Conservation (phyloP, 2,888 invertebrate species). For the Leptinotarsa tumamoca region DNA sequence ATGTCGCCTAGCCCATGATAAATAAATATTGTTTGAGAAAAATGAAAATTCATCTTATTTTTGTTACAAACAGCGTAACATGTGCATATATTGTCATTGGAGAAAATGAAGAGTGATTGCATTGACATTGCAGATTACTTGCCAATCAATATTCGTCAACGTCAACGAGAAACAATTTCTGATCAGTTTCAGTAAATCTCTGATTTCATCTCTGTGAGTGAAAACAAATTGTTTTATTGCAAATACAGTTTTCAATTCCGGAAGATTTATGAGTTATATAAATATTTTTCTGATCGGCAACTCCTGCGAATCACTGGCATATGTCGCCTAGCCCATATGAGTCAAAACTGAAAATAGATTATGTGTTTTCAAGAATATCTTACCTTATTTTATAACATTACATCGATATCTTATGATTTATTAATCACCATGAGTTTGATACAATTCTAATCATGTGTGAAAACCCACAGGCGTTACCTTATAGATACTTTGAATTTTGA, state of each 20-base stretch:
- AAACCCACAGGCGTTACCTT: background rate
- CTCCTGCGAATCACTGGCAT: background rate
- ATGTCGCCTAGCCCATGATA: background rate
- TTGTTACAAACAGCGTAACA: too few relatives aligned
- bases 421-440: background rate
- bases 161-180: too few relatives aligned
- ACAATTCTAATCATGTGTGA: background rate
- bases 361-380: background rate
- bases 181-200: too few relatives aligned
- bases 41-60: too few relatives aligned
- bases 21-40: too few relatives aligned
- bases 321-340: conserved; percentile 2
- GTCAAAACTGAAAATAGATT: conserved; percentile 7
- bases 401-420: background rate
- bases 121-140: too few relatives aligned
- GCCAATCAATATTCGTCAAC: too few relatives aligned
- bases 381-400: background rate
- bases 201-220: too few relatives aligned
- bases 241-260: too few relatives aligned
- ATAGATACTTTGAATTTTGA: background rate
- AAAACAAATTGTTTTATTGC: too few relatives aligned
- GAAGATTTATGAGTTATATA: background rate
- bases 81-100: too few relatives aligned
- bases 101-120: too few relatives aligned
- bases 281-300: background rate